These are phyloP conservation scores for Thymelicus lineola DNA, from an alignment of 2,888 invertebrate species.

Conservation along the genomic window DNA sequence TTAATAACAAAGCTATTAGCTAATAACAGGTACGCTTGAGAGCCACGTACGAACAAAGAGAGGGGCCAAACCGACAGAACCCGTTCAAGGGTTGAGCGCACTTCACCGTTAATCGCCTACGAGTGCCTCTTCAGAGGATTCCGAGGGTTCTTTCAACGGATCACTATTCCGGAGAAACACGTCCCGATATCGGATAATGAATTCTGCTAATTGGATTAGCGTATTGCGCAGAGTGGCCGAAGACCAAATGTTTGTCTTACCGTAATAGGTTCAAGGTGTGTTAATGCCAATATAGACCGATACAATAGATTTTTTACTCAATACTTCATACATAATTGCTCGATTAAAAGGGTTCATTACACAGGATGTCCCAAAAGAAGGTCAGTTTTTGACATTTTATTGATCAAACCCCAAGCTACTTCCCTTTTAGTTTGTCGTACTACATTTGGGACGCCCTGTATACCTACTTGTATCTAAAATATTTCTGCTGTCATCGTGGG, in stretches of 20 bases:
- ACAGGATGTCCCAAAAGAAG: too few species aligned
- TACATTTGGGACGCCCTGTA: too few species aligned
- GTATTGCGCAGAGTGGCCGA: constrained; percentile 57
- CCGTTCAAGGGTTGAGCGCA: constrained; percentile 66
- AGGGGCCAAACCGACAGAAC: constrained; percentile 60
- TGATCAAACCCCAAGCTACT: background rate
- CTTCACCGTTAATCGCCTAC: constrained; percentile 75
- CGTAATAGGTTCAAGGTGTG: constrained; percentile 26
- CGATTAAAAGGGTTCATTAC: too few species aligned
- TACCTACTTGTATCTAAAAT: too few species aligned
- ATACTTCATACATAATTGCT: too few species aligned
- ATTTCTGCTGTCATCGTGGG: too few species aligned
- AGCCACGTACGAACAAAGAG: constrained; percentile 66
- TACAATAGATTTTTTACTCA: too few species aligned
- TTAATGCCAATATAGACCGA: constrained; percentile 11
- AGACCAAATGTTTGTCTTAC: constrained; percentile 47
- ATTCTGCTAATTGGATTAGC: constrained; percentile 75
- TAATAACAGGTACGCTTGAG: constrained; percentile 61
- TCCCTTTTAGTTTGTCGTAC: too few species aligned
- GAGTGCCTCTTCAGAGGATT: constrained; percentile 69
- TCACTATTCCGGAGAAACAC: constrained; percentile 74
- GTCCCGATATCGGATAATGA: constrained; percentile 73
- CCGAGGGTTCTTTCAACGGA: constrained; percentile 75
- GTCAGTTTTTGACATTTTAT: background rate
- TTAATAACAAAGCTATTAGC: constrained; percentile 59